phyloP scores from a whole-genome alignment of 2,888 invertebrate species.

The Ligdia adustata region DNA sequence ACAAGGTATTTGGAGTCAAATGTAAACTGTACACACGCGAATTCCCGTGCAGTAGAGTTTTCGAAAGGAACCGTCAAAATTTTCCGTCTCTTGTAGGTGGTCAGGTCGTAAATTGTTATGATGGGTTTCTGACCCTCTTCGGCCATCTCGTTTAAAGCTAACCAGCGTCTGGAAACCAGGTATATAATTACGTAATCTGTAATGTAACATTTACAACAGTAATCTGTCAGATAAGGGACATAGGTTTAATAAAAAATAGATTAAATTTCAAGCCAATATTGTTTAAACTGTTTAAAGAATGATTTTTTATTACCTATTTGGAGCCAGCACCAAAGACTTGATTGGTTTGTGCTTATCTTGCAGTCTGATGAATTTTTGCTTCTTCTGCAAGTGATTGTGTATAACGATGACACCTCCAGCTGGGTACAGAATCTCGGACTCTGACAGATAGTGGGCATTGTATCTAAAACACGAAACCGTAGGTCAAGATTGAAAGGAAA shows the following conservation, averaged over 20 bases:
- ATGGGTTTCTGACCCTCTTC: conserved; percentile 87
- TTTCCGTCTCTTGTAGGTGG: conserved; percentile 87
- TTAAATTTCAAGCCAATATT: too few relatives aligned
- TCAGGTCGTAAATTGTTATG: conserved; percentile 89
- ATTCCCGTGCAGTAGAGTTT: conserved; percentile 85
- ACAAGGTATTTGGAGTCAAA: conserved; percentile 92
- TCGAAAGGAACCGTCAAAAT: conserved; percentile 86
- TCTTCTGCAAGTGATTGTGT: conserved; percentile 88
- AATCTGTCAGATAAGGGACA: too few relatives aligned
- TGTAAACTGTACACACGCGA: conserved; percentile 90
- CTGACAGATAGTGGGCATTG: conserved; percentile 89
- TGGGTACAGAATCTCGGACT: conserved; percentile 91
- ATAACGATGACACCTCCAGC: conserved; percentile 90
- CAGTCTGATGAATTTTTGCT: conserved; percentile 89
- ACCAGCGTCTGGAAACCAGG: conserved; percentile 85
- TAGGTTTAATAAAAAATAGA: too few relatives aligned
- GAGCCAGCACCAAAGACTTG: conserved; percentile 85
- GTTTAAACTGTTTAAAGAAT: too few relatives aligned
- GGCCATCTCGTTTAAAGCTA: conserved; percentile 86
- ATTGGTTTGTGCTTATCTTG: conserved; percentile 86
- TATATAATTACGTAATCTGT: too few relatives aligned
- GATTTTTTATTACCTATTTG: conserved; percentile 85
- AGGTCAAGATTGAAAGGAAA: conserved; percentile 35
- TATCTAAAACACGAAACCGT: conserved; percentile 74
- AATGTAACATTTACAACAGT: too few relatives aligned